phyloP scores from a whole-genome alignment of 2,113 vertebrate genomes.

The Electrona antarctica region DNA sequence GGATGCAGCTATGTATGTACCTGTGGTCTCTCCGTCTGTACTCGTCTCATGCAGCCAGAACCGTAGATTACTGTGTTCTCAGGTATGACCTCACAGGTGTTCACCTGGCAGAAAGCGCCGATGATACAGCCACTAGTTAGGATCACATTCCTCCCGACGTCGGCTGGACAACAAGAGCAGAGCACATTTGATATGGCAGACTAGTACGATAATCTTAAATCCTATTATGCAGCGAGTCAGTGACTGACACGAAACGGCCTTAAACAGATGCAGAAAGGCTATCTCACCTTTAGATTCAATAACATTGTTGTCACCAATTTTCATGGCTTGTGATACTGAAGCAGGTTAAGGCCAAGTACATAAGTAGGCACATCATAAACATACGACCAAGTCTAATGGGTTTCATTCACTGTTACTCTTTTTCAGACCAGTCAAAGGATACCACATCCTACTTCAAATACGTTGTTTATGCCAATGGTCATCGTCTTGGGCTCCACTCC shows the following conservation, averaged over 20 bases:
- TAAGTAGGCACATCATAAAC: neutral
- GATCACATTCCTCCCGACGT: slow-evolving; percentile 93
- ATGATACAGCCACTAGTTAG: slow-evolving; percentile 95
- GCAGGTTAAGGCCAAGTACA: slow-evolving; percentile 33
- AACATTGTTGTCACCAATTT: slow-evolving; percentile 98
- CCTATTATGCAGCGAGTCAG: no score
- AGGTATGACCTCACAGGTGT: slow-evolving; percentile 94
- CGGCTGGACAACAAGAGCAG: slow-evolving; percentile 73
- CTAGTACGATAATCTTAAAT: no score
- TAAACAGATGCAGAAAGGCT: neutral
- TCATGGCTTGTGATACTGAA: slow-evolving; percentile 93
- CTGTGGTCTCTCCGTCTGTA: slow-evolving; percentile 96
- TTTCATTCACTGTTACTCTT: neutral
- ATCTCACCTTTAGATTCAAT: slow-evolving; percentile 96
- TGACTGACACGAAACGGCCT: neutral
- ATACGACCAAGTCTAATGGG: neutral
- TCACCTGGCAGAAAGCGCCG: slow-evolving; percentile 92
- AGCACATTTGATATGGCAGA: slow-evolving; percentile 4
- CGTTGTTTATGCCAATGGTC: slow-evolving; percentile 95
- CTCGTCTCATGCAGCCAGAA: slow-evolving; percentile 89
- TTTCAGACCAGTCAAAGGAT: slow-evolving; percentile 74
- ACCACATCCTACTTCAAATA: slow-evolving; percentile 98
- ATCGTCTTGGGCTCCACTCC: slow-evolving; percentile 90
- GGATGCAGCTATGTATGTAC: slow-evolving; percentile 61
- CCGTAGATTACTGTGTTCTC: slow-evolving; percentile 97